A percentile compares a stretch with the other conserved stretches of the same genome.
Evolutionary conservation across 2,797 vertebrate species (phyloP).

Genomic region (Otolemur crassicaudatus): DNA sequence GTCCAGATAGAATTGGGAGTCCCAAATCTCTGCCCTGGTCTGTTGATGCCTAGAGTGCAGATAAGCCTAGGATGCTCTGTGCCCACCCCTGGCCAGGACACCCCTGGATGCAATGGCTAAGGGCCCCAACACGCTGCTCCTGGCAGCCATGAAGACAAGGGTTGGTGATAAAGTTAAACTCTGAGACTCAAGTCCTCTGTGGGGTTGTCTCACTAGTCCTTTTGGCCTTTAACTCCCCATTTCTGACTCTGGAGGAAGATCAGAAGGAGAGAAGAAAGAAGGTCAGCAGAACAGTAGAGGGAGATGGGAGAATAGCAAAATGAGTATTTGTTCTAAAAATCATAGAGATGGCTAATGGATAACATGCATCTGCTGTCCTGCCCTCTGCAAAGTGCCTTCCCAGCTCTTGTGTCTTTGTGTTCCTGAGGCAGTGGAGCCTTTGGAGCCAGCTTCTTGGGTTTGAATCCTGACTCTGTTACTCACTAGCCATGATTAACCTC

Average conservation of each 20-base stretch:
- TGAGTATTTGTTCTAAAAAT: neutral
- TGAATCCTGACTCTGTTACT: neutral
- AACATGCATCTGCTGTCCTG: fast-evolving
- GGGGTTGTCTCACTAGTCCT: neutral
- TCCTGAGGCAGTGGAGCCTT: neutral
- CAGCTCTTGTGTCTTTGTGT: neutral
- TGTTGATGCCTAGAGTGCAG: neutral
- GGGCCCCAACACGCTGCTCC: neutral
- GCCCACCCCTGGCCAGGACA: neutral
- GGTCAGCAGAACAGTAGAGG: neutral
- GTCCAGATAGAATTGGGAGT: neutral
- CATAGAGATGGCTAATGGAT: neutral
- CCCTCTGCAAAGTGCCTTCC: neutral
- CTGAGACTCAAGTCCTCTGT: neutral
- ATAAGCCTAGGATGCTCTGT: neutral
- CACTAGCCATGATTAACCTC: neutral
- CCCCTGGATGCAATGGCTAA: neutral
- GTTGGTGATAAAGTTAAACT: neutral
- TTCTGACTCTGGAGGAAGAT: neutral
- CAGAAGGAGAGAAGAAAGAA: neutral
- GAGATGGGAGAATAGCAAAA: neutral
- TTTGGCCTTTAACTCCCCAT: neutral
- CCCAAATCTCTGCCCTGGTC: neutral
- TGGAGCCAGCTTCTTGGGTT: neutral
- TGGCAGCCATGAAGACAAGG: neutral